These are phyloP conservation scores for Erpobdella octoculata DNA, from an alignment of 2,888 invertebrate species.

Conservation along the genomic window DNA sequence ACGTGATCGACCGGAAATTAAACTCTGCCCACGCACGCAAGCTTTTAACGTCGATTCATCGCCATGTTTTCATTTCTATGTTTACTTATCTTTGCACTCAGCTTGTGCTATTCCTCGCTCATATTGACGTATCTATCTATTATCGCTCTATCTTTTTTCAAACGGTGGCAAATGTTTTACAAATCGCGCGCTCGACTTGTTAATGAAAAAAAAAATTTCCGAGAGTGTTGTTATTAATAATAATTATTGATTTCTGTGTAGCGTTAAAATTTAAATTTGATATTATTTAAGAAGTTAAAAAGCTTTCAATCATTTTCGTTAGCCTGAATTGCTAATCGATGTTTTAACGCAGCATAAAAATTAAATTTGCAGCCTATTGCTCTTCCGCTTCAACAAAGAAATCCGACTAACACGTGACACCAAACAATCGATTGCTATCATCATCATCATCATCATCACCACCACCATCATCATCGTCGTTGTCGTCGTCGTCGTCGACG, in stretches of 20 bases:
- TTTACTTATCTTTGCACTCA: slow-evolving; percentile 20
- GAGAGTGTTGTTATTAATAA: too few relatives aligned
- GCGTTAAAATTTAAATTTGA: too few relatives aligned
- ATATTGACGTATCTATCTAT: slow-evolving; percentile 8
- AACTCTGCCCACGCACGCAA: slow-evolving; percentile 20
- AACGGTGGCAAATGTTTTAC: neutral
- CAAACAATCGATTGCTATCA: neutral
- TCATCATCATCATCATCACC: slow-evolving; percentile 1
- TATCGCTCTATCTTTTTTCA: slow-evolving; percentile 3
- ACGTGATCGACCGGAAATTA: slow-evolving; percentile 24
- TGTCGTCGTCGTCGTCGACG: slow-evolving; percentile 3
- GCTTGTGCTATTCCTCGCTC: neutral
- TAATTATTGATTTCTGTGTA: too few relatives aligned
- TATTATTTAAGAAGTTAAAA: too few relatives aligned
- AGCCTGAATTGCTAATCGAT: neutral
- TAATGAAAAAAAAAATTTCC: too few relatives aligned
- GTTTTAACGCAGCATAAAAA: neutral
- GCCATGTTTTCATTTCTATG: slow-evolving; percentile 21
- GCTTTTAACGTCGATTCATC: slow-evolving; percentile 17
- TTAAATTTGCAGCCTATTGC: slow-evolving; percentile 3
- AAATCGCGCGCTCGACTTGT: too few relatives aligned
- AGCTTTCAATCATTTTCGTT: neutral
- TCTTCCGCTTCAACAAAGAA: neutral
- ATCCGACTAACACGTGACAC: slow-evolving; percentile 3
- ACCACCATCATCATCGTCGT: slow-evolving; percentile 8